A percentile compares a stretch with the other conserved stretches of the same genome.
These are phyloP conservation scores for Bubo scandiacus DNA, from an alignment of 2,113 vertebrate genomes.

Conservation along the genomic window DNA sequence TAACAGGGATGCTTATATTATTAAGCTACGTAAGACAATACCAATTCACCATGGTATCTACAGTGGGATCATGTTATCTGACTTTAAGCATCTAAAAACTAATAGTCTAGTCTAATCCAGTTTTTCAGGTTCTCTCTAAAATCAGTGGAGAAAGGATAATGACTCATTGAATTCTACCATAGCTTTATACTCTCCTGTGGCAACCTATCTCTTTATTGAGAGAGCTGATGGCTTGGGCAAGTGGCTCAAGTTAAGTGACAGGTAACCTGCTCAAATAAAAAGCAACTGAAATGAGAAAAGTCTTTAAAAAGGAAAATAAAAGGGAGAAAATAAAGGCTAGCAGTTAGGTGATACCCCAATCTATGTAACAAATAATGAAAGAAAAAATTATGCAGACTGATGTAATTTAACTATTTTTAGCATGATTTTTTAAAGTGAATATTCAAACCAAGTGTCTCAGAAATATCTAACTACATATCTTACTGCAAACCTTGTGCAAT, in stretches of 20 bases:
- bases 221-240: neutral
- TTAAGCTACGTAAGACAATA: neutral
- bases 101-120: neutral
- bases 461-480: neutral
- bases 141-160: neutral
- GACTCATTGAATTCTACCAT: neutral
- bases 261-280: neutral
- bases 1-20: neutral
- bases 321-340: neutral
- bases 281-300: neutral
- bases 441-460: neutral
- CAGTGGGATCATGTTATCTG: neutral
- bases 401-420: neutral
- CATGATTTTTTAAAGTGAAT: neutral
- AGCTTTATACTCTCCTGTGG: neutral
- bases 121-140: neutral
- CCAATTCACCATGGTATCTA: neutral
- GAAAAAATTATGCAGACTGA: neutral
- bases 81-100: neutral
- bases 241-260: neutral
- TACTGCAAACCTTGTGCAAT: neutral
- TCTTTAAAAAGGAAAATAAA: neutral
- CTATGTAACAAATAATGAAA: neutral
- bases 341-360: neutral
- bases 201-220: neutral